phyloP scores from a whole-genome alignment of 2,797 vertebrate genomes.

The Passerculus sandwichensis region DNA sequence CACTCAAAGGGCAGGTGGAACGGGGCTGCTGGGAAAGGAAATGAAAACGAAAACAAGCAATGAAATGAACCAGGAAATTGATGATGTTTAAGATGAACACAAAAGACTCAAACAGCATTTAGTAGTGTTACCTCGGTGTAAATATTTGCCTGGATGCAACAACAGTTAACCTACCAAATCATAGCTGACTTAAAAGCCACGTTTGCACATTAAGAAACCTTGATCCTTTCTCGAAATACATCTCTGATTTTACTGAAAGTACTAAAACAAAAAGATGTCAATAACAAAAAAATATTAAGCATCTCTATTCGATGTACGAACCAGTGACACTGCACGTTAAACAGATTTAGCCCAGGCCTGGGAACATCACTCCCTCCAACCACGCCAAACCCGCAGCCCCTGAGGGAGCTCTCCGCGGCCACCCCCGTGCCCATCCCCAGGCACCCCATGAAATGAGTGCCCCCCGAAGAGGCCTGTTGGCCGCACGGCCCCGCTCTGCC shows the following conservation, averaged over 20 bases:
- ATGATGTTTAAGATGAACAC: not conserved
- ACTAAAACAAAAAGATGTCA: not conserved
- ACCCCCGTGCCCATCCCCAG: not conserved
- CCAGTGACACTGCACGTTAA: accelerated
- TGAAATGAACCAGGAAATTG: not conserved
- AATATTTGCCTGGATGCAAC: not conserved
- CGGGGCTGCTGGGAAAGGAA: not conserved
- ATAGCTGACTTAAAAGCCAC: not conserved
- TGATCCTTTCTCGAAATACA: not conserved
- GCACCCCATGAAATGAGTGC: accelerated
- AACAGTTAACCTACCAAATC: not conserved
- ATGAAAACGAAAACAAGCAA: not conserved
- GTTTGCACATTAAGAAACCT: not conserved
- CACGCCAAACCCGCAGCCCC: not conserved
- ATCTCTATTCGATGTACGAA: no score
- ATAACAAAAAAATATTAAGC: not conserved
- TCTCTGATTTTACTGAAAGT: not conserved
- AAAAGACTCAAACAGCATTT: not conserved
- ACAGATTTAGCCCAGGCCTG: not conserved
- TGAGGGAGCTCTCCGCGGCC: not conserved
- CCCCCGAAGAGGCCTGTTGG: not conserved
- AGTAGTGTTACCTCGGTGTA: not conserved
- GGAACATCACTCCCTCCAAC: not conserved
- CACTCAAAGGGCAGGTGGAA: not conserved
- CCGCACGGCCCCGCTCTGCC: not conserved